phyloP scores from a whole-genome alignment of 2,113 vertebrate genomes.

The Atractosteus spatula region DNA sequence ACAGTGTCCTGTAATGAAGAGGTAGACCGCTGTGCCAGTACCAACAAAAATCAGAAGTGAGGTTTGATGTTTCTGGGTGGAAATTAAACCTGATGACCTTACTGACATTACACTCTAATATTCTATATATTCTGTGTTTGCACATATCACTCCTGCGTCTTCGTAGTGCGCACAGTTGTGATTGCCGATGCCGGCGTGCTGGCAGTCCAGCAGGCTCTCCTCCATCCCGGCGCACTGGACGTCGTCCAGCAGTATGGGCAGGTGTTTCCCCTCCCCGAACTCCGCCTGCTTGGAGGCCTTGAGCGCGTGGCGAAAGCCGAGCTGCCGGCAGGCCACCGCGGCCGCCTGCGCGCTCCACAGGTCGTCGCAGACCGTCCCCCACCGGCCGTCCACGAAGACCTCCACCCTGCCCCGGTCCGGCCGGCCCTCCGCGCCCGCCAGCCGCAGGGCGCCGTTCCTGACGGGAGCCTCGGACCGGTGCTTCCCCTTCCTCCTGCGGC shows the following conservation, averaged over 20 bases:
- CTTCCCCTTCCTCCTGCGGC: slow-evolving; percentile 51
- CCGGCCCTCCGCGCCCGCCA: slow-evolving; percentile 52
- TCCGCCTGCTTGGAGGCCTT: slow-evolving; percentile 77
- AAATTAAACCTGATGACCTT: background rate
- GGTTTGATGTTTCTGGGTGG: slow-evolving; percentile 57
- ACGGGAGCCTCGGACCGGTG: slow-evolving; percentile 7
- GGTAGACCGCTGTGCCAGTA: slow-evolving; percentile 26
- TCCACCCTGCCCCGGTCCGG: slow-evolving; percentile 76
- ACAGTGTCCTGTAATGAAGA: slow-evolving; percentile 5
- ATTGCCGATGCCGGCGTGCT: slow-evolving; percentile 64
- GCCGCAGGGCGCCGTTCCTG: slow-evolving; percentile 65
- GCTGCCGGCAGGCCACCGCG: slow-evolving; percentile 80
- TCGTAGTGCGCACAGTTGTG: slow-evolving; percentile 89
- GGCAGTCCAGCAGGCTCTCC: slow-evolving; percentile 75
- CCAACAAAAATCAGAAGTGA: background rate
- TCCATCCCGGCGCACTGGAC: slow-evolving; percentile 78
- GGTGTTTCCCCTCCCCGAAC: slow-evolving; percentile 74
- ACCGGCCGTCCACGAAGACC: slow-evolving; percentile 68
- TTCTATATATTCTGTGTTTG: slow-evolving; percentile 35
- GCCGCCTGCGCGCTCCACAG: slow-evolving; percentile 72
- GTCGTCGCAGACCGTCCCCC: slow-evolving; percentile 91
- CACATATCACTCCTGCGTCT: slow-evolving; percentile 84
- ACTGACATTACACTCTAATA: background rate
- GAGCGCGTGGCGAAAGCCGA: slow-evolving; percentile 72
- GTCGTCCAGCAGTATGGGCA: slow-evolving; percentile 83